phyloP scores from a whole-genome alignment of 2,888 invertebrate genomes.

The Dendrolimus houi region DNA sequence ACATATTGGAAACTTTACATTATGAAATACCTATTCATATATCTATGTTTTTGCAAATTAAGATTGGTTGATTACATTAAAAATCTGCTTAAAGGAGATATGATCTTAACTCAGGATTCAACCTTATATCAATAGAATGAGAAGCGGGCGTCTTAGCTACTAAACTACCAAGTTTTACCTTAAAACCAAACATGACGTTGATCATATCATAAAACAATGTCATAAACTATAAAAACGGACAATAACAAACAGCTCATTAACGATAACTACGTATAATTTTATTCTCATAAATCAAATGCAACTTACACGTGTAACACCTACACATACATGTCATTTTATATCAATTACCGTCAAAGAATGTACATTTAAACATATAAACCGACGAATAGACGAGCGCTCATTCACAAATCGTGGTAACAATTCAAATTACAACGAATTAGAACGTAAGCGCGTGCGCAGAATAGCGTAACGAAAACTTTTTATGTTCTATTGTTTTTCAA shows the following conservation, averaged over 20 bases:
- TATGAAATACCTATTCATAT: too few relatives aligned
- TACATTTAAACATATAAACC: constrained; percentile 12
- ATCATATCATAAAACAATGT: too few relatives aligned
- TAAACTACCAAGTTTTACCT: too few relatives aligned
- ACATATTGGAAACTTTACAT: too few relatives aligned
- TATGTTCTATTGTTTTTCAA: constrained; percentile 75
- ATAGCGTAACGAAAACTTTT: constrained; percentile 64
- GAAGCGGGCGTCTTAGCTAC: too few relatives aligned
- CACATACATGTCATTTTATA: neutral
- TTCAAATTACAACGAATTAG: constrained; percentile 42
- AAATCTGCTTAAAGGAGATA: too few relatives aligned
- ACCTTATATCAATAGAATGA: too few relatives aligned
- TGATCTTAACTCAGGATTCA: too few relatives aligned
- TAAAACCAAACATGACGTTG: too few relatives aligned
- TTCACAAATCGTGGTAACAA: neutral
- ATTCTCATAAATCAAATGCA: neutral
- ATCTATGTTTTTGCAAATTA: too few relatives aligned
- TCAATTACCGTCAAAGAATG: constrained; percentile 2
- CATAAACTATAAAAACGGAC: neutral
- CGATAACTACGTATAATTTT: neutral
- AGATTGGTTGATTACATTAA: too few relatives aligned
- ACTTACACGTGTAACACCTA: neutral
- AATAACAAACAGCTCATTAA: neutral
- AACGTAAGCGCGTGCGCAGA: constrained; percentile 44
- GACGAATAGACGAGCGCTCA: constrained; percentile 16